Evolutionary conservation across 2,888 invertebrate genomes (phyloP), one percentile per base, ranked within the genome.

Genomic region (Cybosia mesomella): DNA sequence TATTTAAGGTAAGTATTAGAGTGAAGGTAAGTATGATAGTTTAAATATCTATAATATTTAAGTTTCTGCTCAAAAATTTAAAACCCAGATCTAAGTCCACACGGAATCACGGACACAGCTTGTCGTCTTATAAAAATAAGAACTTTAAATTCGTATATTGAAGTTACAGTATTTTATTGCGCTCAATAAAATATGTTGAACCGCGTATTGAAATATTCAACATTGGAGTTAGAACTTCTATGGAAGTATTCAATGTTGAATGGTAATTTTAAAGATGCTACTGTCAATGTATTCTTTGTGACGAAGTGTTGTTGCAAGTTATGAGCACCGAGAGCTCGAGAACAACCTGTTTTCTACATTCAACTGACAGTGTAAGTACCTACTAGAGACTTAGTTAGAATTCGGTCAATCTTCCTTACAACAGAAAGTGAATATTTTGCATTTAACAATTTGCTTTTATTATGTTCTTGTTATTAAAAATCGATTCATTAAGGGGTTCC

Each of bases 271-370:
- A 39, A 32, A 62, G 57, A 34, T 57, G 7, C 11, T n/a, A 18
- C 49, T 49, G 32, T 49, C 34, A 57, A 58, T 34, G 62, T 49
- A 58, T 60, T 39, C 60, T 32, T 9, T 54, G 39, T 32, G 54
- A 32, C 57, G 43, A 57, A 61, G 49, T 49, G 58, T 49, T 62
- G 57, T 60, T 60, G 54, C 54, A 55, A 63, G 39, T 68, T 64
- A 68, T 60, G 68, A 60, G 43, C 32, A 59, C 55, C 13, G 55
- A 64, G 39, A 60, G 60, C 66, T 32, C 34, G 68, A 63, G 59
- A 59, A 53, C 53, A 73, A 77, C 71, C 69, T 66, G 78, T 77
- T 72, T 59, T 21, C 39, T 55, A 32, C n/a, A 39, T 55, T 55
- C 55, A 18, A 39, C 22, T 54, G 13, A 64, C 54, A 64, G 24